A percentile compares a stretch with the other conserved stretches of the same genome.
Conservation (phyloP, 2,797 vertebrate genomes). For the Enteromius trimaculatus region DNA sequence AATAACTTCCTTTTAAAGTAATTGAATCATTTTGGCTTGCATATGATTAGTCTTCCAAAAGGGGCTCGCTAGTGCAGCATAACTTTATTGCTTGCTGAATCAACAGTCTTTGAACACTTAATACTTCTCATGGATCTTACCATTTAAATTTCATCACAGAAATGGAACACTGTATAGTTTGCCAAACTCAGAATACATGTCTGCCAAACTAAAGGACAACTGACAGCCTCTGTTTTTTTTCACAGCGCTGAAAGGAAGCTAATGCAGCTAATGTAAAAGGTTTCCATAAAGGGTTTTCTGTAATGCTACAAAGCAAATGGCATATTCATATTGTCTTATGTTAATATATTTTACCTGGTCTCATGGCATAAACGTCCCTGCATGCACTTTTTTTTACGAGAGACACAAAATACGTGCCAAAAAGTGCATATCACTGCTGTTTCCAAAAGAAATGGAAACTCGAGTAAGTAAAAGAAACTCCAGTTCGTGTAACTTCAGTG, state of each 20-base stretch:
- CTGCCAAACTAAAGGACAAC: constrained; percentile 15
- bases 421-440: too few species aligned
- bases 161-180: constrained; percentile 33
- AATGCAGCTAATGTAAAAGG: constrained; percentile 3
- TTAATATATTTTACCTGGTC: not conserved
- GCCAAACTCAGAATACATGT: constrained; percentile 23
- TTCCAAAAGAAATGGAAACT: too few species aligned
- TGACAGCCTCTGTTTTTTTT: constrained; percentile 12
- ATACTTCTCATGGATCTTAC: constrained; percentile 43
- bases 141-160: constrained; percentile 49
- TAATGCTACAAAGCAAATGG: constrained; percentile 4
- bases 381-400: too few species aligned
- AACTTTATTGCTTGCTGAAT: constrained; percentile 51
- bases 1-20: constrained; percentile 33
- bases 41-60: not conserved
- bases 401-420: too few species aligned
- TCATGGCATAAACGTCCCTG: too few species aligned
- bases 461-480: too few species aligned
- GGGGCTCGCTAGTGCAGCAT: constrained; percentile 12
- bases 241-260: not conserved
- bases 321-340: constrained; percentile 19
- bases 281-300: not conserved
- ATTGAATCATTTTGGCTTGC: constrained; percentile 35
- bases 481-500: too few species aligned
- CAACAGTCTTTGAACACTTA: constrained; percentile 41